These are phyloP conservation scores for Pangasianodon gigas DNA, from an alignment of 2,113 vertebrate species.

Conservation along the genomic window DNA sequence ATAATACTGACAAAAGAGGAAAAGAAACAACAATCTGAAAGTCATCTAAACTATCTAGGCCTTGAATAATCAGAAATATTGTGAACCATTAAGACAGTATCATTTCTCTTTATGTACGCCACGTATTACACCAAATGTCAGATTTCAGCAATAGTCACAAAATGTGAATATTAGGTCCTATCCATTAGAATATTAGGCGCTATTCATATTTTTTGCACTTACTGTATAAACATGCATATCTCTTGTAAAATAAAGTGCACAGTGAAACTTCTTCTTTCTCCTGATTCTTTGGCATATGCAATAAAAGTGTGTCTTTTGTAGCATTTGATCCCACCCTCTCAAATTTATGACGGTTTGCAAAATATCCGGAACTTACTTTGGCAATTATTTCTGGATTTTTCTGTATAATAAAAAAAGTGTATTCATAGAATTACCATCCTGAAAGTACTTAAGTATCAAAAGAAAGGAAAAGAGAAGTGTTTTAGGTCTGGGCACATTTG, in stretches of 20 bases:
- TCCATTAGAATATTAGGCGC: too few species aligned
- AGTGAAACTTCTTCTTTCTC: background rate
- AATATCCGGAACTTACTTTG: background rate
- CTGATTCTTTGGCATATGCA: background rate
- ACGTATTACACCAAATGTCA: background rate
- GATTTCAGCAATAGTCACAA: background rate
- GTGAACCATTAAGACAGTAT: background rate
- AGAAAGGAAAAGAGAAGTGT: too few species aligned
- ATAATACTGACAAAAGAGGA: background rate
- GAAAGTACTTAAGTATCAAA: background rate
- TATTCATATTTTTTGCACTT: background rate
- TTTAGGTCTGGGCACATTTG: too few species aligned
- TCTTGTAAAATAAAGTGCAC: background rate
- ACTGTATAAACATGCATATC: background rate
- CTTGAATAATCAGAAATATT: background rate
- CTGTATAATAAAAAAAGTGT: background rate
- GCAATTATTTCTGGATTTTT: background rate
- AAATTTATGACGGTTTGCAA: background rate
- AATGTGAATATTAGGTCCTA: background rate
- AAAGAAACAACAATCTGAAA: background rate
- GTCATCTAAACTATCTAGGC: background rate
- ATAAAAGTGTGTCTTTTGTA: background rate
- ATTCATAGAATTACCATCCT: background rate
- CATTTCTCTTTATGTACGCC: background rate
- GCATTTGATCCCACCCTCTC: background rate